Base-by-base conservation (phyloP, 2,113 vertebrate species). In the Psilopogon haemacephalus region DNA sequence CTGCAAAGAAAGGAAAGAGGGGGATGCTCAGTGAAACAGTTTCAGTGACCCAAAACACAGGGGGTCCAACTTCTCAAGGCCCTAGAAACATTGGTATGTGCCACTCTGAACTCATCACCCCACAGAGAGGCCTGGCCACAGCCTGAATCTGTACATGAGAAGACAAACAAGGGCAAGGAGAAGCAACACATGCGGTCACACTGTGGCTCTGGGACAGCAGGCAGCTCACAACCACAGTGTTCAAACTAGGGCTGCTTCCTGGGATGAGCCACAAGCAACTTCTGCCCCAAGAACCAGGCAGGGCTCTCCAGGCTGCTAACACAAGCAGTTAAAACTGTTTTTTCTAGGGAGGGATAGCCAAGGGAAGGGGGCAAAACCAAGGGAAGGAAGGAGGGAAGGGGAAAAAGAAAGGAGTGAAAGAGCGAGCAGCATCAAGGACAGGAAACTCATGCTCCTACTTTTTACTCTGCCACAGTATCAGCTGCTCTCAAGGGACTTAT, bases 1-100 rank as follows among this genome's bases (percentile, higher is more conserved):
- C 99, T 99, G 94, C 18, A 73, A 70, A 89, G 87, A 80, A 65
- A 63, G 84, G 26, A 52, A 8, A 68, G 69, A 86, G 63, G 52
- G 48, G 58, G 73, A 78, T 11, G 54, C 30, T 82, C 69, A 56
- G 42, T n/a, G 35, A 62, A 81, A 69, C 42, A n/a, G 13, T 32
- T 85, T 2, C 50, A 73, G 58, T 4, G 37, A 40, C 16, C 33
- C 56, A 94, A 55, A 70, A 62, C 13, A 27, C 1, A 67, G n/a
- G 7, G 35, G 59, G 55, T 11, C n/a, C 59, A 50, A 5, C 1
- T 42, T 24, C 55, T 42, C 32, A 54, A 15, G 15, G 28, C 32
- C 32, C 38, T 38, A 30, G 20, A 15, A 26, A n/a, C 1, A 5
- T 40, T 3, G 1, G 28, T 15, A 44, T 3, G 12, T 15, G 26